Evolutionary conservation across 2,888 invertebrate species (phyloP).

Genomic region (Acrocyrtus sp.): DNA sequence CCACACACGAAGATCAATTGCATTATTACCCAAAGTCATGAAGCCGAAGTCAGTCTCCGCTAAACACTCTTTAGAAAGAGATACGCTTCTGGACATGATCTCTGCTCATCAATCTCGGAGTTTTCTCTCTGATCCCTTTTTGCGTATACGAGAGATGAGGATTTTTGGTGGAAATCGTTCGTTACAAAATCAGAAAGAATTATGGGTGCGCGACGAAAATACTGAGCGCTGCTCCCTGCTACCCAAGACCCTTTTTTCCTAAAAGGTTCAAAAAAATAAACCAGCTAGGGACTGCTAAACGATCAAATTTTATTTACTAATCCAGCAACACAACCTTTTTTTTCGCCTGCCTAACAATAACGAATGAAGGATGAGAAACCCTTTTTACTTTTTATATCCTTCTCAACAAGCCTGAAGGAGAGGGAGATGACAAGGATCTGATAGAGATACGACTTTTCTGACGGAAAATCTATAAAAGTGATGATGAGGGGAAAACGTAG

Average conservation of each 20-base stretch:
- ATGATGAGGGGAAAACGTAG: too few species aligned
- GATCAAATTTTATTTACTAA: not conserved
- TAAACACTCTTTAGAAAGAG: too few species aligned
- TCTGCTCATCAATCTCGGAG: constrained; percentile 48
- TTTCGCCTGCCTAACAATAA: too few species aligned
- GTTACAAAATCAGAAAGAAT: not conserved
- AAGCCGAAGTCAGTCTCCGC: too few species aligned
- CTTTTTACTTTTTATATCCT: too few species aligned
- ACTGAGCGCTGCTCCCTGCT: too few species aligned
- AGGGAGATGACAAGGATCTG: constrained; percentile 4
- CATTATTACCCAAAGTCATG: not conserved
- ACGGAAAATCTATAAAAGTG: constrained; percentile 18
- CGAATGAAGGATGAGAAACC: not conserved
- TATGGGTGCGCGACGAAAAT: too few species aligned
- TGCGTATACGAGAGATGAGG: not conserved
- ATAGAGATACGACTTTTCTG: constrained; percentile 40
- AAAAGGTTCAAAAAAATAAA: too few species aligned
- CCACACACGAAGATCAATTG: constrained; percentile 51
- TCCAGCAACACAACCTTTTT: not conserved
- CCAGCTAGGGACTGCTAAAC: too few species aligned
- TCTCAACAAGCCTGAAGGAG: too few species aligned
- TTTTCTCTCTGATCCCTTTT: not conserved
- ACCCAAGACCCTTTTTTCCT: too few species aligned
- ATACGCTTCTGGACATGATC: constrained; percentile 52
- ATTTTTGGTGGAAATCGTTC: not conserved